Base-by-base conservation (phyloP, 2,113 vertebrate species). In the Strix uralensis region DNA sequence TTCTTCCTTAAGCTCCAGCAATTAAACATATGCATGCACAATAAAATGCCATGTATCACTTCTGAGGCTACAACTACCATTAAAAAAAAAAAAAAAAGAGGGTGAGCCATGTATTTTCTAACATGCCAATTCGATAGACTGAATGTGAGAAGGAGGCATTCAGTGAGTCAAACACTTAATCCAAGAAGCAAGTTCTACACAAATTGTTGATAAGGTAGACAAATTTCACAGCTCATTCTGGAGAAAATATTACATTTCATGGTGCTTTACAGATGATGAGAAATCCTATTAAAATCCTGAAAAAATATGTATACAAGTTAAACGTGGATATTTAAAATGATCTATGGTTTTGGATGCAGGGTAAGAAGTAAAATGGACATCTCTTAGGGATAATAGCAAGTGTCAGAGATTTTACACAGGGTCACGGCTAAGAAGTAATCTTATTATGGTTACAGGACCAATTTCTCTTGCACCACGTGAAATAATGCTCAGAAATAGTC, bases 131-230 rank as follows among this genome's bases (percentile, higher is more conserved):
- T 90, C 1, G 2, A 81, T 38, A 71, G 80, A 55, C 18, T 63
- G 47, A n/a, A 9, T 27, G 57, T 52, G 65, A 67, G 67, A 93
- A 77, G 79, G 74, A 81, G 59, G 16, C 38, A 71, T 78, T 86
- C 83, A 78, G 70, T 23, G n/a, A 90, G 51, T 67, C 86, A 77
- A 88, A 49, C 23, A 10, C 32, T 93, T 86, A 74, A 86, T 88
- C 72, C 86, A 52, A 66, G 74, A 46, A 86, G 79, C 47, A 79
- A 86, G 72, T 92, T 92, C 82, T 90, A 67, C 69, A 77, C 29
- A 86, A 94, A 94, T 90, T 88, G 85, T 82, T 94, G 95, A 97
- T 95, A 96, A 97, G 52, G 86, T 49, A 75, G 82, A 69, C 65
- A 79, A 90, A 95, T 97, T 95, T 92, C 96, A 96, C 90, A 90